Evolutionary conservation across 2,888 invertebrate species (phyloP).

Genomic region (Oxytorus armatus): DNA sequence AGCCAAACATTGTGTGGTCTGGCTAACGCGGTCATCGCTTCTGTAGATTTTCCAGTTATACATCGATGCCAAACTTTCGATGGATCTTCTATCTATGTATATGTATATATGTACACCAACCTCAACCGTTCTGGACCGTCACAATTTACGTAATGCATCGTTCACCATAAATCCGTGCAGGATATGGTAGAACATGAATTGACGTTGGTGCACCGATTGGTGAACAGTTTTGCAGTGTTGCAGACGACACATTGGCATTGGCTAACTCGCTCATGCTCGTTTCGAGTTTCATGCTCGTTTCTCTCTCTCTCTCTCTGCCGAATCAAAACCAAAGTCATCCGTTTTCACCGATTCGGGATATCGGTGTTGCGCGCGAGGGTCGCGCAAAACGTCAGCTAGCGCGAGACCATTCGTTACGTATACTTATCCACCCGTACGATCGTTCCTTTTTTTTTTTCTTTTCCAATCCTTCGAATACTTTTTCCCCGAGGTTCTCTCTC

Average conservation of each 20-base stretch:
- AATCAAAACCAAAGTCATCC: slow-evolving; percentile 51
- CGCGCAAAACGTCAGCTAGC: slow-evolving; percentile 18
- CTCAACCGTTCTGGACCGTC: slow-evolving; percentile 73
- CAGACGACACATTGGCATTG: slow-evolving; percentile 59
- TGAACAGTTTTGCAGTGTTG: slow-evolving; percentile 57
- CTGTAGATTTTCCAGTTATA: neutral
- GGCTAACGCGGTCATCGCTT: neutral
- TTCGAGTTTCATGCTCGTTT: slow-evolving; percentile 13
- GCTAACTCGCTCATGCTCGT: slow-evolving; percentile 16
- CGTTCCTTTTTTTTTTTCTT: slow-evolving; percentile 30
- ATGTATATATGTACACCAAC: slow-evolving; percentile 34
- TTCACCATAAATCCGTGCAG: slow-evolving; percentile 76
- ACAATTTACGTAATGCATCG: slow-evolving; percentile 80
- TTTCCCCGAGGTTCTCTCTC: slow-evolving; percentile 48
- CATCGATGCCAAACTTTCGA: slow-evolving; percentile 39
- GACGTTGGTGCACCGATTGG: slow-evolving; percentile 71
- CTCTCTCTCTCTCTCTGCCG: slow-evolving; percentile 26
- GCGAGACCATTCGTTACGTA: slow-evolving; percentile 38
- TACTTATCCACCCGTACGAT: slow-evolving; percentile 52
- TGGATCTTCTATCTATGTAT: neutral
- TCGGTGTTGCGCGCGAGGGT: slow-evolving; percentile 17
- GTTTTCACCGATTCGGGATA: slow-evolving; percentile 45
- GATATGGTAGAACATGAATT: slow-evolving; percentile 70
- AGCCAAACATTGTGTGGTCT: slow-evolving; percentile 34
- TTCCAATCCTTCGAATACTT: slow-evolving; percentile 32